Evolutionary conservation across 2,888 invertebrate genomes (phyloP).

Genomic region (Tinea pellionella): DNA sequence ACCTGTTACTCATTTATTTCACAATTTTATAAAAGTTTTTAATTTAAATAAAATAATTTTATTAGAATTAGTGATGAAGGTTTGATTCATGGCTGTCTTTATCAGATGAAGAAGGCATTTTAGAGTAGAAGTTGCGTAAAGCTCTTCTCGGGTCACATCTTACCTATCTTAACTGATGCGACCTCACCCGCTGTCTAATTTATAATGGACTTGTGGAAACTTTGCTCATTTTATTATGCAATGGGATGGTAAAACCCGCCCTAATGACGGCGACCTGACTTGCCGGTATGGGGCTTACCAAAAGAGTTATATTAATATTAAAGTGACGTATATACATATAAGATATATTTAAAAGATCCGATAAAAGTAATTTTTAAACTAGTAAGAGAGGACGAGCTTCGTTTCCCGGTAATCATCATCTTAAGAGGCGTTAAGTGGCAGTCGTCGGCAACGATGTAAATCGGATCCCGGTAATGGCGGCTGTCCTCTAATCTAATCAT

Average conservation of each 20-base stretch:
- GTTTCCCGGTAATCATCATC: background rate
- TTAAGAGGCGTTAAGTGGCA: constrained; percentile 11
- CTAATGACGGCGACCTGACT: constrained; percentile 65
- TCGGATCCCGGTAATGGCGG: constrained; percentile 67
- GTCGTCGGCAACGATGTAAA: constrained; percentile 34
- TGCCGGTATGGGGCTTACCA: constrained; percentile 54
- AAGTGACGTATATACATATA: background rate
- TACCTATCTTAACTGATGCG: constrained; percentile 69
- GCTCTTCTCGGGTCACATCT: constrained; percentile 64
- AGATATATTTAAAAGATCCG: no score
- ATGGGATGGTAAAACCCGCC: constrained; percentile 61
- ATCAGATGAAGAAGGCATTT: constrained; percentile 60
- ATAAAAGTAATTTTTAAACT: background rate
- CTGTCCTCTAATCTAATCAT: constrained; percentile 62
- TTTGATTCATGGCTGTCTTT: constrained; percentile 63
- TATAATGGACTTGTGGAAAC: constrained; percentile 70
- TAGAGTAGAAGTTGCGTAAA: constrained; percentile 33
- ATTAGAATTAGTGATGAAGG: constrained; percentile 15
- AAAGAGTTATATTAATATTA: constrained; percentile 38
- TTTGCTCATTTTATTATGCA: constrained; percentile 69
- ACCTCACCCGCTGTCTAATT: constrained; percentile 66
- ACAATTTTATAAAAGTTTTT: no score
- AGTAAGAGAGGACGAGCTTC: background rate
- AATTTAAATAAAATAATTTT: no score
- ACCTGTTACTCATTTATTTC: no score